Conservation (phyloP, 2,113 vertebrate genomes). For the Poeciliopsis prolifica region DNA sequence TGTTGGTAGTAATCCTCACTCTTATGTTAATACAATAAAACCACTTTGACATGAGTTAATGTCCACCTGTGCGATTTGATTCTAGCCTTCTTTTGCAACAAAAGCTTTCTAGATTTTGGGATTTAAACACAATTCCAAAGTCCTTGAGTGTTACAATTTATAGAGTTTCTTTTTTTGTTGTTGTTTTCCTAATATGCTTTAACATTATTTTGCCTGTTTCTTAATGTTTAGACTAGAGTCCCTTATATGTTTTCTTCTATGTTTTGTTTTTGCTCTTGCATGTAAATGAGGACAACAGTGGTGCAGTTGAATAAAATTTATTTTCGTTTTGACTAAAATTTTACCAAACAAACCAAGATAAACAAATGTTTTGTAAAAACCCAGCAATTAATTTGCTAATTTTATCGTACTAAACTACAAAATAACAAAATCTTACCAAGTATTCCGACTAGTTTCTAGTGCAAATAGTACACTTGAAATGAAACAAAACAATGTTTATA, state of each 20-base stretch:
- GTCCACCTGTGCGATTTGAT: constrained; percentile 14
- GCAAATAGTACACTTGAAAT: too few species aligned
- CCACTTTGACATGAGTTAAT: constrained; percentile 26
- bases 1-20: constrained; percentile 57
- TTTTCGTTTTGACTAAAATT: too few species aligned
- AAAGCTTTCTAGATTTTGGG: too few species aligned
- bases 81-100: neutral
- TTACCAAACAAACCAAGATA: too few species aligned
- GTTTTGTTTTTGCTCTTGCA: neutral
- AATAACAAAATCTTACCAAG: too few species aligned
- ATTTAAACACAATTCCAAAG: neutral
- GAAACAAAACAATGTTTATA: too few species aligned
- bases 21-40: constrained; percentile 45
- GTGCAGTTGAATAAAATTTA: too few species aligned
- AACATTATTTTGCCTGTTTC: rapidly evolving
- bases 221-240: neutral
- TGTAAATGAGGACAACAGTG: neutral
- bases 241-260: neutral
- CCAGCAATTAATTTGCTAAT: too few species aligned
- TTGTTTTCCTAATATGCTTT: neutral
- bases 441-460: too few species aligned
- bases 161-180: neutral
- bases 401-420: too few species aligned
- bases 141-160: neutral
- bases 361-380: too few species aligned